Evolutionary conservation across 2,113 vertebrate genomes (phyloP), one percentile per base, ranked within the genome.

Genomic region (Takifugu flavidus): DNA sequence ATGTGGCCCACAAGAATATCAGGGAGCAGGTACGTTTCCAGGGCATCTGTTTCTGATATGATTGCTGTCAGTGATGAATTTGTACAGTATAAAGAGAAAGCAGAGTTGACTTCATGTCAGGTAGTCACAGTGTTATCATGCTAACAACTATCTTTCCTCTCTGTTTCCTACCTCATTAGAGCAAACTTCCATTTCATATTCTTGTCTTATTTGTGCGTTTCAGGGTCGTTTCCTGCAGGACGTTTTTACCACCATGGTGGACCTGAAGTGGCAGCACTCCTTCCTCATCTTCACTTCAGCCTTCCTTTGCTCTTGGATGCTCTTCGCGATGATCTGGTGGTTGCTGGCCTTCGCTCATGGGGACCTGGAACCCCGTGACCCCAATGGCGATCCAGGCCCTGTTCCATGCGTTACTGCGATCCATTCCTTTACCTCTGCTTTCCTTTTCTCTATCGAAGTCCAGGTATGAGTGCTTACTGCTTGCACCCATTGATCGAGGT

Each of bases 1-100:
- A 94, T 13, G 92, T 93, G 72, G 91, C 92, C n/a, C 92, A 93
- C 84, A 93, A 92, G 85, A 94, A 94, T 84, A 94, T 94, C 85
- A 79, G 86, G 28, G 92, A 94, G 59, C 92, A 94, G 90, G 91
- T 91, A 50, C 46, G 7, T 10, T 39, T 10, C 34, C 34, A 8
- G 27, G 1, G 26, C 1, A 3, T 14, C 13, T 4, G 13, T 4
- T 2, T 14, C 13, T 4, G 13, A 5, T 10, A 47, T 15, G 6
- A 14, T 47, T 43, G 20, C 20, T 20, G 20, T 25, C 5, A 25
- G 10, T 25, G 5, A 13, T n/a, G 46, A 2, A n/a, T 6, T 7
- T 4, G 49, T 1, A 51, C 25, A 13, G 13, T 4, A 8, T 25
- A 5, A 13, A 2, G 25, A 27, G 13, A 1, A 12, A 14, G 25